These are phyloP conservation scores for Vanacampus margaritifer DNA, from an alignment of 2,113 vertebrate genomes.

Conservation along the genomic window DNA sequence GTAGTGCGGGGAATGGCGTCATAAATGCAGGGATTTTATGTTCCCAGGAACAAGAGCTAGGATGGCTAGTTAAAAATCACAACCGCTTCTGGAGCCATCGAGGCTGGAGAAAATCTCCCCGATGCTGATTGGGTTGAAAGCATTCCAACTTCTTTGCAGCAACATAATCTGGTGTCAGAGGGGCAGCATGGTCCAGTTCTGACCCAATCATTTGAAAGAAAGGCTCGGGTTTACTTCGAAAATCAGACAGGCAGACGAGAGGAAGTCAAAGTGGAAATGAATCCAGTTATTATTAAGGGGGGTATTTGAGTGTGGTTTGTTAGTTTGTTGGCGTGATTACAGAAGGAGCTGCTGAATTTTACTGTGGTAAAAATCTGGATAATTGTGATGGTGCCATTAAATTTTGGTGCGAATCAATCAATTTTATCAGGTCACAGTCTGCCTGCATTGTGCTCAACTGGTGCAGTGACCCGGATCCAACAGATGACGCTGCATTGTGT, in stretches of 20 bases:
- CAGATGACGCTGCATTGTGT: too few relatives aligned
- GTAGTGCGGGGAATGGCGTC: conserved; percentile 21
- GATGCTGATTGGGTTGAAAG: conserved; percentile 2
- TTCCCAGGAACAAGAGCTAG: conserved; percentile 22
- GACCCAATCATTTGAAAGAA: conserved; percentile 39
- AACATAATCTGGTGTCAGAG: conserved; percentile 43
- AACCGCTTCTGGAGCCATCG: conserved; percentile 8
- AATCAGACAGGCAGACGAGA: conserved; percentile 13
- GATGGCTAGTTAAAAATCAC: conserved; percentile 16
- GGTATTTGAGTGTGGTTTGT: conserved; percentile 14
- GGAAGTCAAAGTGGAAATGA: conserved; percentile 57
- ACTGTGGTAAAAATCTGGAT: not conserved
- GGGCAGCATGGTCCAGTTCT: conserved; percentile 25
- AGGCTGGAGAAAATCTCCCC: conserved; percentile 5
- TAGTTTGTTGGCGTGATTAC: not conserved
- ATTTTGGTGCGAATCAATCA: too few relatives aligned
- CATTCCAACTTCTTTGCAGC: conserved; percentile 9
- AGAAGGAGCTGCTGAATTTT: not conserved
- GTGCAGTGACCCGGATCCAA: too few relatives aligned
- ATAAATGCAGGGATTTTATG: conserved; percentile 34
- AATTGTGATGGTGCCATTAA: too few relatives aligned
- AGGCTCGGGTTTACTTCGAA: conserved; percentile 43
- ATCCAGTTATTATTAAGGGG: conserved; percentile 1
- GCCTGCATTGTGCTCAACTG: not conserved
- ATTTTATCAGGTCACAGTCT: too few relatives aligned